phyloP scores from a whole-genome alignment of 2,888 invertebrate genomes.

The Cataglyphis altisquamis region DNA sequence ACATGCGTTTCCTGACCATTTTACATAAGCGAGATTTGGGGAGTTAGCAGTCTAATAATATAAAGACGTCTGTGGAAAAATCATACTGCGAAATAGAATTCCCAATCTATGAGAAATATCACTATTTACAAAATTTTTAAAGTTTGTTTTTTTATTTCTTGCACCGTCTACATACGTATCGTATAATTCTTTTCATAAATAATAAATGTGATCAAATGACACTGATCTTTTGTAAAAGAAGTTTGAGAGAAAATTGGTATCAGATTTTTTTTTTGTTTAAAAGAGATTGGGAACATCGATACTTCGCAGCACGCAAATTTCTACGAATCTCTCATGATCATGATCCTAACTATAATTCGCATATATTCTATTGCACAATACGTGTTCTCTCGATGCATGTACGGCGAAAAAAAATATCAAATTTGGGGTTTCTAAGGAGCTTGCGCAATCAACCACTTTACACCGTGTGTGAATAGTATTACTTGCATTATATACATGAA shows the following conservation, averaged over 20 bases:
- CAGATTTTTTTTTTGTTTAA: neutral
- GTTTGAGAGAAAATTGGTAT: neutral
- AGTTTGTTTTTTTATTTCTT: neutral
- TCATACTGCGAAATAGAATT: neutral
- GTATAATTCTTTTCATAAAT: neutral
- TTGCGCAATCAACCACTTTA: constrained; percentile 32
- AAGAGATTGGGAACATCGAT: neutral
- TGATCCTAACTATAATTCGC: constrained; percentile 13
- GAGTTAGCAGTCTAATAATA: too few relatives aligned
- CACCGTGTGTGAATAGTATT: constrained; percentile 16
- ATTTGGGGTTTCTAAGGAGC: constrained; percentile 52
- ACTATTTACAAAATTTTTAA: neutral
- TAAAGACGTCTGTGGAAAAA: too few relatives aligned
- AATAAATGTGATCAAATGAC: neutral
- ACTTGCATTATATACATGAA: constrained; percentile 46
- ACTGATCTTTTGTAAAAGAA: neutral
- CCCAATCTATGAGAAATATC: neutral
- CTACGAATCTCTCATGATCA: neutral
- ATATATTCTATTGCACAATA: neutral
- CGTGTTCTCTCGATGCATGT: constrained; percentile 25
- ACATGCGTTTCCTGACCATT: neutral
- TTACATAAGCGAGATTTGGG: neutral
- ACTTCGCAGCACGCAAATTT: constrained; percentile 2
- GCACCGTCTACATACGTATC: neutral
- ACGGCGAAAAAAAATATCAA: constrained; percentile 49